These are phyloP conservation scores for Rhegmatorhina hoffmannsi DNA, from an alignment of 2,113 vertebrate genomes.

Conservation along the genomic window DNA sequence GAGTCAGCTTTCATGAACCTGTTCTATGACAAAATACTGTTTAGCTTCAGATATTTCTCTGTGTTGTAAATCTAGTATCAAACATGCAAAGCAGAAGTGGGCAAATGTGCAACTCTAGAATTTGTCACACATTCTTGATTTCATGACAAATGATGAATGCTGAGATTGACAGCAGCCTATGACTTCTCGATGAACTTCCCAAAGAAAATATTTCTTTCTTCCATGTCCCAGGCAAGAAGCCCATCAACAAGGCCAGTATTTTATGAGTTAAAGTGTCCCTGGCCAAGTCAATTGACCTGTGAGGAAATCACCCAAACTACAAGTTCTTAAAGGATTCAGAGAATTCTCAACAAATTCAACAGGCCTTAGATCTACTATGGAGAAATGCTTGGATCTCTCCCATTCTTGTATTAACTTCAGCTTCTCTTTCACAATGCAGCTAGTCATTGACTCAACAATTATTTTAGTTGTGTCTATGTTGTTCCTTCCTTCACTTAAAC, in stretches of 20 bases:
- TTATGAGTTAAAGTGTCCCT: neutral
- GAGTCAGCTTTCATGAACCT: neutral
- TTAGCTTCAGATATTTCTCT: neutral
- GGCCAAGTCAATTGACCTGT: accelerated
- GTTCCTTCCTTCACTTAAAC: neutral
- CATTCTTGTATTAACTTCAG: neutral
- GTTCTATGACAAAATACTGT: neutral
- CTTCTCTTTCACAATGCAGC: neutral
- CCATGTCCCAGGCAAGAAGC: neutral
- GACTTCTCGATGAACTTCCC: neutral
- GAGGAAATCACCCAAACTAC: neutral
- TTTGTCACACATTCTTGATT: neutral
- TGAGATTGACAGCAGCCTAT: neutral
- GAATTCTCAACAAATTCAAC: neutral
- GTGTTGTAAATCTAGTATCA: neutral
- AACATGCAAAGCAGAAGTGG: neutral
- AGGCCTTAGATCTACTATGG: neutral
- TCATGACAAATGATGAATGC: neutral
- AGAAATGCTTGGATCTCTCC: neutral
- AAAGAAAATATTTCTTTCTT: neutral
- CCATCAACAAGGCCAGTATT: neutral
- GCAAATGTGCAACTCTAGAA: neutral
- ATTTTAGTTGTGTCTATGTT: neutral
- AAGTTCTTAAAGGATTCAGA: neutral
- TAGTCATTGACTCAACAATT: neutral